Base-by-base conservation (phyloP, 2,113 vertebrate species). In the Pteropus alecto region DNA sequence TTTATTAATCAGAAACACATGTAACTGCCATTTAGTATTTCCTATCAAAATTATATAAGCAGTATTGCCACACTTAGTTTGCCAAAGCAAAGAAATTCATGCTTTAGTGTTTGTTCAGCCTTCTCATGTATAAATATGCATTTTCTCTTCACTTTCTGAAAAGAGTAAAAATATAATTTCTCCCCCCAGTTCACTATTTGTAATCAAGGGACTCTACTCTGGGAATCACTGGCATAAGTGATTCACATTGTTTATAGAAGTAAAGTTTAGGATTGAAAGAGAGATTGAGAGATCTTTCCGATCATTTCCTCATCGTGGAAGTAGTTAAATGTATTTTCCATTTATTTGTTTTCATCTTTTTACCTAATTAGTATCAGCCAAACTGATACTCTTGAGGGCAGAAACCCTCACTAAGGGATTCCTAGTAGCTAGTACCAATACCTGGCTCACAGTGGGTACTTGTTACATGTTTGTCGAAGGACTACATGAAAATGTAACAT, bases 1-100 rank as follows among this genome's bases (percentile, higher is more conserved):
- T 96, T 92, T 61, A 67, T 79, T 93, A 65, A 83, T 76, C 65
- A 83, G 61, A 90, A 94, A 85, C 13, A 60, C 11, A 43, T 13
- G 41, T 58, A 68, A 82, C 24, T 91, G 28, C 28, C 82, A 92
- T 24, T 84, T 71, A 79, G 30, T 54, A 13, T 84, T 96, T 89
- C 54, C 79, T 14, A 77, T 87, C 51, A 90, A 76, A 82, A 43
- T 48, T 60, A 71, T 46, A 84, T 54, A 60, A 65, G 41, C 13
- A 2, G 2, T 58, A 30, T 90, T 56, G 81, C 61, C 43, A n/a
- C 18, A 68, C 7, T 87, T 79, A 30, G 16, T 91, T 74, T 63
- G 73, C n/a, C 70, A 61, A 63, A 94, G 43, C 48, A 73, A 3
- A 73, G 48, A 76, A 10, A 6, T 8, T 82, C 12, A 4, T 19